Evolutionary conservation across 2,797 vertebrate genomes (phyloP).

Genomic region (Pangasius mekongensis): DNA sequence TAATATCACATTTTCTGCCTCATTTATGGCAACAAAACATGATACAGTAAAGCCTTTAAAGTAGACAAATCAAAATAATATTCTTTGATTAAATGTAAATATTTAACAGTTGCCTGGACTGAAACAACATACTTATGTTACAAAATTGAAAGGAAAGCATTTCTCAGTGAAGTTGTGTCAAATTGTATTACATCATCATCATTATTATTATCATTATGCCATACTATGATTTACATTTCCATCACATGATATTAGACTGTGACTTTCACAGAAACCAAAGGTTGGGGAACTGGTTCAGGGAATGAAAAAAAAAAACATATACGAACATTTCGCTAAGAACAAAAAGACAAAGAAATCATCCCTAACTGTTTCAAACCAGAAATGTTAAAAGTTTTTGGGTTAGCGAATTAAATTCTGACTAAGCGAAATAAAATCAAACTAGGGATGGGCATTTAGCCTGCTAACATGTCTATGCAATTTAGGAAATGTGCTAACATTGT

Average conservation of each 20-base stretch:
- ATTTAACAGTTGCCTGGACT: not conserved
- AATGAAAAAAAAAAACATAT: not conserved
- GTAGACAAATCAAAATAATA: not conserved
- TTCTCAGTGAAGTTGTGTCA: not conserved
- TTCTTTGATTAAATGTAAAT: too few relatives aligned
- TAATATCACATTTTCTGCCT: not conserved
- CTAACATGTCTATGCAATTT: not conserved
- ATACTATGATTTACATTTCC: not conserved
- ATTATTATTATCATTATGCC: not conserved
- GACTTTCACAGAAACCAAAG: not conserved
- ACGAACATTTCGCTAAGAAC: not conserved
- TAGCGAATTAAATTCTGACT: not conserved
- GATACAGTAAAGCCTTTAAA: not conserved
- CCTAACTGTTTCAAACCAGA: not conserved
- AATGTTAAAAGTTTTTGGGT: not conserved
- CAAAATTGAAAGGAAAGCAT: not conserved
- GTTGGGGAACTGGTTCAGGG: not conserved
- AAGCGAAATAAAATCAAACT: not conserved
- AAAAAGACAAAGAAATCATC: not conserved
- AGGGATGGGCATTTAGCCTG: not conserved
- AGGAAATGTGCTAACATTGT: not conserved
- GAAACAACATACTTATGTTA: not conserved
- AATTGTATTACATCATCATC: not conserved
- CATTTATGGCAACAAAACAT: not conserved
- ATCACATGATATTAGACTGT: not conserved